phyloP scores from a whole-genome alignment of 2,888 invertebrate species.

The Nysson spinosus region DNA sequence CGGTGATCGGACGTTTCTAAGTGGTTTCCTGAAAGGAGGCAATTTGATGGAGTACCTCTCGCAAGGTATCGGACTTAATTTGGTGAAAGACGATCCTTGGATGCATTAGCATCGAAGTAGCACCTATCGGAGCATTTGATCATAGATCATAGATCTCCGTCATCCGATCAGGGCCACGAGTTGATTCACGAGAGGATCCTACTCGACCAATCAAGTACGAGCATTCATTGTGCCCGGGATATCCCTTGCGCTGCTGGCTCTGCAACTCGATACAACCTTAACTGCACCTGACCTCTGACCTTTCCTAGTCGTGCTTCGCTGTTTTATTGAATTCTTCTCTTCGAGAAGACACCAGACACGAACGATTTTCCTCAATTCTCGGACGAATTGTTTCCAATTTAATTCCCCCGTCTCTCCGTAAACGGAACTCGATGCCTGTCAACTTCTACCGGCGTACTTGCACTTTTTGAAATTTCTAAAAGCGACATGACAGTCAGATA shows the following conservation, averaged over 20 bases:
- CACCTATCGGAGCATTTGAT: neutral
- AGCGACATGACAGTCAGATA: no score
- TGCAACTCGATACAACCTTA: constrained; percentile 20
- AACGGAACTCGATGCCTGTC: neutral
- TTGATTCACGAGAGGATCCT: neutral
- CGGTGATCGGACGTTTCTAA: no score
- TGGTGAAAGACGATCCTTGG: neutral
- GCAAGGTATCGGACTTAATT: no score
- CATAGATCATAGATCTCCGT: constrained; percentile 6
- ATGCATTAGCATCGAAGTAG: neutral
- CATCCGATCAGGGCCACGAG: constrained; percentile 8
- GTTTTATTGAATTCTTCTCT: constrained; percentile 38
- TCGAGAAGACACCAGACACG: neutral
- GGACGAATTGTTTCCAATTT: constrained; percentile 34
- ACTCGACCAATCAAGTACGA: constrained; percentile 13
- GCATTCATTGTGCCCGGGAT: neutral
- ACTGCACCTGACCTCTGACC: constrained; percentile 36
- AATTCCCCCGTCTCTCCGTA: neutral
- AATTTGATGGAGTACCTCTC: no score
- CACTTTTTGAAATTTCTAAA: no score
- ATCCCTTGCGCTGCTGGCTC: neutral
- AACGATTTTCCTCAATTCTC: constrained; percentile 33
- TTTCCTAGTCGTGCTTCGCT: constrained; percentile 8
- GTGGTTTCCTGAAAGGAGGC: no score
- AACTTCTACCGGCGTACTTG: neutral